Evolutionary conservation across 2,888 invertebrate species (phyloP).

Genomic region (Chaetogeoica ovagalla): DNA sequence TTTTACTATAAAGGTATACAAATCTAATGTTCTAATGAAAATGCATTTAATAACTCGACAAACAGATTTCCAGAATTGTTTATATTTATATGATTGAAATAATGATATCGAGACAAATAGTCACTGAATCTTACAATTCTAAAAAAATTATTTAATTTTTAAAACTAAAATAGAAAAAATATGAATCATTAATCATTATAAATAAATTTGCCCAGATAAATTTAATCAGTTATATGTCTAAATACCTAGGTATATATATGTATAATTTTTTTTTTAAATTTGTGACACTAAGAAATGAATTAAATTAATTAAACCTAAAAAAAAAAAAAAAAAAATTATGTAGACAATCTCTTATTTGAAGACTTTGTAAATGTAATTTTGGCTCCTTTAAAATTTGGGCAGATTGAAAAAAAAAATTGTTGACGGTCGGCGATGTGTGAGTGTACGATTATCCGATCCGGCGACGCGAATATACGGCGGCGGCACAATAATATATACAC

Average conservation of each 20-base stretch:
- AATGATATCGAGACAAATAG: slow-evolving; percentile 28
- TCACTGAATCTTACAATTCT: slow-evolving; percentile 33
- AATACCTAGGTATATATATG: slow-evolving; percentile 15
- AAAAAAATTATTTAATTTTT: slow-evolving; percentile 29
- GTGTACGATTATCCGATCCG: slow-evolving; percentile 51
- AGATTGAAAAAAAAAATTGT: slow-evolving; percentile 45
- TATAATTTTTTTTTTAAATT: slow-evolving; percentile 31
- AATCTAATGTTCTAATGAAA: slow-evolving; percentile 40
- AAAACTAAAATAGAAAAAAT: slow-evolving; percentile 30
- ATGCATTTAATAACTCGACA: slow-evolving; percentile 48
- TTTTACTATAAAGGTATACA: slow-evolving; percentile 41
- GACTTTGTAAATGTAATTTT: slow-evolving; percentile 48
- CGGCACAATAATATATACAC: slow-evolving; percentile 51
- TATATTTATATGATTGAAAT: slow-evolving; percentile 28
- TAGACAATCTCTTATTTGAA: slow-evolving; percentile 49
- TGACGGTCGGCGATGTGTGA: slow-evolving; percentile 48
- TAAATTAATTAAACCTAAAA: slow-evolving; percentile 38
- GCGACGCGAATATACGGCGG: slow-evolving; percentile 49
- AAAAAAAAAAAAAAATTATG: slow-evolving; percentile 48
- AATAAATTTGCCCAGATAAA: slow-evolving; percentile 43
- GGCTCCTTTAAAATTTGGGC: slow-evolving; percentile 44
- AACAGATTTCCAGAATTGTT: slow-evolving; percentile 47
- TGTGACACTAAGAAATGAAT: slow-evolving; percentile 51
- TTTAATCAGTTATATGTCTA: slow-evolving; percentile 30
- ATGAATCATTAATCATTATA: slow-evolving; percentile 19